These are phyloP conservation scores for Radopholus similis DNA, from an alignment of 1,140 invertebrate species.

Conservation along the genomic window DNA sequence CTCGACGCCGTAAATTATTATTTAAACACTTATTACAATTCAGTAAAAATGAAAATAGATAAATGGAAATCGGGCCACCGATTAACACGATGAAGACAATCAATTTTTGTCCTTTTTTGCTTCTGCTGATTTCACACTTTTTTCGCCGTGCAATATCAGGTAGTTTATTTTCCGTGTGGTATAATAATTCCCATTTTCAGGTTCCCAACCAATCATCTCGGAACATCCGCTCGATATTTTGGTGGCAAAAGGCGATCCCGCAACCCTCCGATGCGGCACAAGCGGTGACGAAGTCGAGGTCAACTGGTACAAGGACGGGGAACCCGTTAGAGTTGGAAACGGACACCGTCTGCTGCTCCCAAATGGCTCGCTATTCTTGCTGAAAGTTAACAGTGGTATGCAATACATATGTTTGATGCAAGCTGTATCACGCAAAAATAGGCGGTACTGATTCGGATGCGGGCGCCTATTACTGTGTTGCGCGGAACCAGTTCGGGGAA, in stretches of 20 bases:
- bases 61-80: too few species aligned
- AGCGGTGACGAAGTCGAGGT: conserved; percentile 40
- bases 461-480: conserved; percentile 42
- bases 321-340: conserved; percentile 42
- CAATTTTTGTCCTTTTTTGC: too few species aligned
- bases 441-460: conserved; percentile 36
- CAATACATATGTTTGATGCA: conserved; percentile 1
- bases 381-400: conserved; percentile 40
- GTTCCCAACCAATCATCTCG: conserved; percentile 27
- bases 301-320: conserved; percentile 39
- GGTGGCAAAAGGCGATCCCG: conserved; percentile 39
- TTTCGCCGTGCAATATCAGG: background rate
- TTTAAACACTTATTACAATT: too few species aligned
- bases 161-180: background rate
- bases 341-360: conserved; percentile 41
- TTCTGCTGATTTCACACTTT: too few species aligned
- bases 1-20: too few species aligned
- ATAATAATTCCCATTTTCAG: conserved; percentile 3
- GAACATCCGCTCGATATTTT: conserved; percentile 45
- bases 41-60: too few species aligned
- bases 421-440: background rate
- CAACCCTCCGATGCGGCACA: conserved; percentile 30
- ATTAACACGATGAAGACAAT: too few species aligned
- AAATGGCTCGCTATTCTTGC: conserved; percentile 42
- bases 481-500: conserved; percentile 32